Evolutionary conservation across 2,888 invertebrate genomes (phyloP).

Genomic region (Hoplodrina blanda): DNA sequence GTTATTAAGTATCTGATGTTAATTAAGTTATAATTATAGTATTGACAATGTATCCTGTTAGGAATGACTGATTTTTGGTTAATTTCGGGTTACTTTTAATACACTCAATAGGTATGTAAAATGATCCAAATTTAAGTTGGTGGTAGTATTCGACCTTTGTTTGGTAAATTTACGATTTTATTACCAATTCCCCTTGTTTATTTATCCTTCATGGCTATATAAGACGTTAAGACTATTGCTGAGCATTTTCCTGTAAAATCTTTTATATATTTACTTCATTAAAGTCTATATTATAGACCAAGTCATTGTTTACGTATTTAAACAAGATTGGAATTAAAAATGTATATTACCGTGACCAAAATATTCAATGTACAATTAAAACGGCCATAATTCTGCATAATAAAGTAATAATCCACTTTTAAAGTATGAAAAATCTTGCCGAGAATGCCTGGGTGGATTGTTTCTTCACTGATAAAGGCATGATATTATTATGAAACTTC

Average conservation of each 20-base stretch:
- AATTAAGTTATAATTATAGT: slow-evolving; percentile 34
- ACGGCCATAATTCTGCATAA: slow-evolving; percentile 59
- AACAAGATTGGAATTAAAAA: slow-evolving; percentile 24
- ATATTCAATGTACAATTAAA: slow-evolving; percentile 52
- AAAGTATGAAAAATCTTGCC: slow-evolving; percentile 35
- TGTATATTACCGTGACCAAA: slow-evolving; percentile 33
- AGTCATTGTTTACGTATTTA: slow-evolving; percentile 25
- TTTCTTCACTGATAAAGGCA: slow-evolving; percentile 45
- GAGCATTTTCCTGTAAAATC: slow-evolving; percentile 39
- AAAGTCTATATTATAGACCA: slow-evolving; percentile 17
- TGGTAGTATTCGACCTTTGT: slow-evolving; percentile 6
- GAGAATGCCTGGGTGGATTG: slow-evolving; percentile 5
- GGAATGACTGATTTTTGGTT: slow-evolving; percentile 58
- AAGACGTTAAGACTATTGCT: not conserved
- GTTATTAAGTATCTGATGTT: slow-evolving; percentile 53
- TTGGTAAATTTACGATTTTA: slow-evolving; percentile 5
- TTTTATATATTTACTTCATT: slow-evolving; percentile 3
- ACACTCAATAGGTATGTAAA: not conserved
- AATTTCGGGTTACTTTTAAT: slow-evolving; percentile 36
- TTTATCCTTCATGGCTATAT: not conserved
- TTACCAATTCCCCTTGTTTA: slow-evolving; percentile 1
- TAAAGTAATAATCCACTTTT: slow-evolving; percentile 37
- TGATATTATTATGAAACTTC: slow-evolving; percentile 64
- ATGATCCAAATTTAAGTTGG: slow-evolving; percentile 7
- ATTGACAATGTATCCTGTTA: slow-evolving; percentile 39